Evolutionary conservation across 2,888 invertebrate genomes (phyloP).

Genomic region (Eudemis profundana): DNA sequence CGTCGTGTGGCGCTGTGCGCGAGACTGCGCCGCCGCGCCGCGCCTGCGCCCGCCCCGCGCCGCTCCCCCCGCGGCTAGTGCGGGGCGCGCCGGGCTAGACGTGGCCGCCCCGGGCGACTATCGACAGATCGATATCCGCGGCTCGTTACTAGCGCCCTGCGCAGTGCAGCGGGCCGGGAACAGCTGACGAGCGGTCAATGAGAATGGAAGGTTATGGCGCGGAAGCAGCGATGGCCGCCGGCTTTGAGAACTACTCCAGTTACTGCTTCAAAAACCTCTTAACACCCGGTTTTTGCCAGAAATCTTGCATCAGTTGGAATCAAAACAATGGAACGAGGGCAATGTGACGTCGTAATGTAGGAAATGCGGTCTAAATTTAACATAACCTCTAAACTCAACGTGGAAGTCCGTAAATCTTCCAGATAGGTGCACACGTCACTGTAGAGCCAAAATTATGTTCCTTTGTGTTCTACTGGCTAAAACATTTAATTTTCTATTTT

Average conservation of each 20-base stretch:
- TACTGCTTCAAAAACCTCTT: conserved; percentile 15
- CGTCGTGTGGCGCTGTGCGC: conserved; percentile 67
- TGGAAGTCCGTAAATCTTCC: neutral
- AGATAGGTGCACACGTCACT: neutral
- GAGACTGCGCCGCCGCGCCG: conserved; percentile 63
- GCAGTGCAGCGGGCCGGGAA: conserved; percentile 66
- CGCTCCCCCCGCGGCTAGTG: conserved; percentile 53
- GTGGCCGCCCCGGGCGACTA: conserved; percentile 43
- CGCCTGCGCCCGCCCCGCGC: conserved; percentile 56
- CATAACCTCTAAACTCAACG: conserved; percentile 8
- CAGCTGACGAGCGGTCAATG: conserved; percentile 75
- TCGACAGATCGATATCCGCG: conserved; percentile 35
- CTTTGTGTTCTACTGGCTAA: neutral
- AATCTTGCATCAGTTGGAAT: conserved; percentile 1
- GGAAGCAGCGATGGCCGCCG: conserved; percentile 26
- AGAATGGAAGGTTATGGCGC: conserved; percentile 45
- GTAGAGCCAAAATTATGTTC: neutral
- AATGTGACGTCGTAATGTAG: conserved; percentile 3
- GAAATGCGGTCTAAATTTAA: neutral
- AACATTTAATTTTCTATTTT: too few species aligned
- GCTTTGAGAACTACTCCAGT: too few species aligned
- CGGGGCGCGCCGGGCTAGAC: conserved; percentile 49
- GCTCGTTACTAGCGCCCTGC: conserved; percentile 44
- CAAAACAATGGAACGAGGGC: conserved; percentile 14
- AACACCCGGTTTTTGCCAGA: conserved; percentile 1